phyloP scores from a whole-genome alignment of 2,888 invertebrate genomes.

The Tholera decimalis region DNA sequence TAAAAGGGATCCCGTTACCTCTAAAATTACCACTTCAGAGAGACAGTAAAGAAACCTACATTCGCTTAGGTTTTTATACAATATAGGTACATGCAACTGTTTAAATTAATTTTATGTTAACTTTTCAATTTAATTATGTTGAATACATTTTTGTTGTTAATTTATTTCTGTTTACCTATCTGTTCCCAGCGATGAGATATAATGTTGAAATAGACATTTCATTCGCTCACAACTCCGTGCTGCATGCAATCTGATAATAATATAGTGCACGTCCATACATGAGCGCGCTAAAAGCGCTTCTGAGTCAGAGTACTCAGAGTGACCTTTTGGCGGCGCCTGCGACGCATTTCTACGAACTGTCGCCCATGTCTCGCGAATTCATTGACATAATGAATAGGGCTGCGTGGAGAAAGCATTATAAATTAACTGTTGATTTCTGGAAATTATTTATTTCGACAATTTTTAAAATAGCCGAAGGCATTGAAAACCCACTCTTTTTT shows the following conservation, averaged over 20 bases:
- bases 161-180: too few relatives aligned
- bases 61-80: too few relatives aligned
- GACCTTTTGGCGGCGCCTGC: slow-evolving; percentile 75
- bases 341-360: slow-evolving; percentile 71
- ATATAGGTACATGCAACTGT: too few relatives aligned
- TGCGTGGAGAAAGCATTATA: slow-evolving; percentile 62
- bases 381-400: slow-evolving; percentile 74
- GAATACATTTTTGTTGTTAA: too few relatives aligned
- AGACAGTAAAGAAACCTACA: too few relatives aligned
- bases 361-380: slow-evolving; percentile 74
- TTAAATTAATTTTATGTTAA: too few relatives aligned
- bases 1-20: too few relatives aligned
- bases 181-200: neutral
- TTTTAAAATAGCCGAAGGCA: slow-evolving; percentile 3
- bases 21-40: too few relatives aligned
- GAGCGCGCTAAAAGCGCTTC: slow-evolving; percentile 46
- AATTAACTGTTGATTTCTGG: slow-evolving; percentile 44
- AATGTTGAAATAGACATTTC: neutral
- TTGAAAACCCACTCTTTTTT: slow-evolving; percentile 16
- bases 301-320: slow-evolving; percentile 60
- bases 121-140: too few relatives aligned
- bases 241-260: slow-evolving; percentile 39
- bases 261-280: slow-evolving; percentile 29
- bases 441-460: slow-evolving; percentile 21
- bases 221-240: slow-evolving; percentile 19